These are phyloP conservation scores for Myrmecophaga tridactyla DNA, from an alignment of 2,113 vertebrate genomes.

Conservation along the genomic window DNA sequence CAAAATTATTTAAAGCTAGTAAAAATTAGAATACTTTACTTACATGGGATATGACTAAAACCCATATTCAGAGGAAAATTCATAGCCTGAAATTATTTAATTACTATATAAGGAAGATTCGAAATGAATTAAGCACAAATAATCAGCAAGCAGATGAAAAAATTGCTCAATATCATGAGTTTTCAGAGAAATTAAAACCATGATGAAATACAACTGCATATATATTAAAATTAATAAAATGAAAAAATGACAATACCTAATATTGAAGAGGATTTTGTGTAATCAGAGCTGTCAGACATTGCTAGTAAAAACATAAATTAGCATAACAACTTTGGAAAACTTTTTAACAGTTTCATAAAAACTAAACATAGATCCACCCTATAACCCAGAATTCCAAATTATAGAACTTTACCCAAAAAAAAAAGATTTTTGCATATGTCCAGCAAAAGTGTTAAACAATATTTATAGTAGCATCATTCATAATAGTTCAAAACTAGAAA, in stretches of 20 bases:
- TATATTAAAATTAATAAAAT: neutral
- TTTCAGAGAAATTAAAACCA: neutral
- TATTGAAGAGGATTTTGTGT: neutral
- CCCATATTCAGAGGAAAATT: neutral
- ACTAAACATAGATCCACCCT: neutral
- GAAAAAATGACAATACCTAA: neutral
- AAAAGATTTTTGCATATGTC: no score
- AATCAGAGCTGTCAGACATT: neutral
- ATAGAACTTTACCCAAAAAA: neutral
- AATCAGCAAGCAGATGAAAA: neutral
- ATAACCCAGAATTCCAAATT: neutral
- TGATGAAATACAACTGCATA: neutral
- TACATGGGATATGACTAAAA: neutral
- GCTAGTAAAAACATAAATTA: neutral
- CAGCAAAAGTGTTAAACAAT: no score
- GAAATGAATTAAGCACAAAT: neutral
- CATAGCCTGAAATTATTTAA: neutral
- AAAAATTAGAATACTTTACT: neutral
- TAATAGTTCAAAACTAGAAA: no score
- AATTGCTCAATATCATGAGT: neutral
- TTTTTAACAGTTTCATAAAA: neutral
- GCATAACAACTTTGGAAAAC: neutral
- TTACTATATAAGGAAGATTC: neutral
- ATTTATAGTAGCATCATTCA: no score
- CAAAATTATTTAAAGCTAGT: neutral